phyloP scores from a whole-genome alignment of 2,797 vertebrate genomes.

The Clangula hyemalis region DNA sequence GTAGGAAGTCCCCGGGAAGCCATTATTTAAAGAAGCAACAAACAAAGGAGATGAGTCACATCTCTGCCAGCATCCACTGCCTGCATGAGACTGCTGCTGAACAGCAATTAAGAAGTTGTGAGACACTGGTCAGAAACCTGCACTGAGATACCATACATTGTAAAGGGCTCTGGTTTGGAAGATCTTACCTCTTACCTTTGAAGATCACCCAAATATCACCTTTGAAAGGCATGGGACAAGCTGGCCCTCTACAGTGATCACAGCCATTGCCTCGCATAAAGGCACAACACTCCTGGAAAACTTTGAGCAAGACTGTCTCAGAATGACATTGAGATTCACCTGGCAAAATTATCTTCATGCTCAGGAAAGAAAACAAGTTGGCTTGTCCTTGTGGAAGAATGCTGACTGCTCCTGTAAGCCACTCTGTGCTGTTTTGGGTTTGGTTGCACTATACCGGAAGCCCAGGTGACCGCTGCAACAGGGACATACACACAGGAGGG shows the following conservation, averaged over 20 bases:
- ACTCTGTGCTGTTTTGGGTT: background rate
- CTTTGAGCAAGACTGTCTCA: background rate
- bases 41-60: background rate
- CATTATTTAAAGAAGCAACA: background rate
- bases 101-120: background rate
- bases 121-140: background rate
- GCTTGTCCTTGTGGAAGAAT: background rate
- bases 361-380: background rate
- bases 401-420: accelerated
- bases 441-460: background rate
- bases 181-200: background rate
- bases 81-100: background rate
- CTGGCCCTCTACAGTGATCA: background rate
- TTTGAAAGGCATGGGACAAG: background rate
- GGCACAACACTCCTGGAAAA: background rate
- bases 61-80: background rate
- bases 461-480: background rate
- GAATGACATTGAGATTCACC: background rate
- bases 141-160: background rate
- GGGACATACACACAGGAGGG: accelerated
- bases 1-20: conserved; percentile 19
- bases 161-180: background rate
- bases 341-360: background rate
- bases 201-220: background rate
- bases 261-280: background rate